These are phyloP conservation scores for Petrolisthes manimaculis DNA, from an alignment of 2,888 invertebrate species.

Conservation along the genomic window DNA sequence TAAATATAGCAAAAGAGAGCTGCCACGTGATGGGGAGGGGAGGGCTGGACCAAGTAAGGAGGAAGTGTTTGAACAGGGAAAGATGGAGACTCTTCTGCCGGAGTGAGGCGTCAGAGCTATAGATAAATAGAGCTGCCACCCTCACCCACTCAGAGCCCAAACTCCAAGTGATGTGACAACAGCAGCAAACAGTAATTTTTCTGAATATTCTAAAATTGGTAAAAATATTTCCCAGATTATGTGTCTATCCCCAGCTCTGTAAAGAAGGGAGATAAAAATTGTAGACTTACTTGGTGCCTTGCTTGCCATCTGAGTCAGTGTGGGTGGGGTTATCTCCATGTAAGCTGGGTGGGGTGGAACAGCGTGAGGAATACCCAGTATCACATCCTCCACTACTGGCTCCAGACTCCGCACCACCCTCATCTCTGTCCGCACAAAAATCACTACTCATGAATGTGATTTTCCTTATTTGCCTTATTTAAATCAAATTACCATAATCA, in stretches of 20 bases:
- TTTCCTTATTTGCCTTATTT: not conserved
- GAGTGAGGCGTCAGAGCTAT: too few species aligned
- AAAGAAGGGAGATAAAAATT: not conserved
- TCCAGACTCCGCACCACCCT: slow-evolving; percentile 21
- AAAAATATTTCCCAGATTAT: too few species aligned
- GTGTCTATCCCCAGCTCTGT: not conserved
- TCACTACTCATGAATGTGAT: not conserved
- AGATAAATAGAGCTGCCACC: too few species aligned
- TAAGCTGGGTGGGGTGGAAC: slow-evolving; percentile 60
- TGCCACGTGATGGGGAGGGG: too few species aligned
- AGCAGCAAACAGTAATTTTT: too few species aligned
- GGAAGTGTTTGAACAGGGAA: too few species aligned
- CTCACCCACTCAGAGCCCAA: too few species aligned
- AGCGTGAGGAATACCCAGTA: slow-evolving; percentile 63
- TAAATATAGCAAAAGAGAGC: too few species aligned
- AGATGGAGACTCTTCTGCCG: too few species aligned
- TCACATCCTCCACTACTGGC: slow-evolving; percentile 56
- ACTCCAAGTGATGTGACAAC: too few species aligned
- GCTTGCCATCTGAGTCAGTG: slow-evolving; percentile 29
- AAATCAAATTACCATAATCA: not conserved
- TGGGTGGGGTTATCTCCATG: slow-evolving; percentile 25
- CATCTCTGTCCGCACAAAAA: not conserved
- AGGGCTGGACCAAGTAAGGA: too few species aligned
- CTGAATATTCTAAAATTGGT: too few species aligned
- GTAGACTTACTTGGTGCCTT: slow-evolving; percentile 38